Evolutionary conservation across 2,888 invertebrate species (phyloP).

Genomic region (Volucella inanis): DNA sequence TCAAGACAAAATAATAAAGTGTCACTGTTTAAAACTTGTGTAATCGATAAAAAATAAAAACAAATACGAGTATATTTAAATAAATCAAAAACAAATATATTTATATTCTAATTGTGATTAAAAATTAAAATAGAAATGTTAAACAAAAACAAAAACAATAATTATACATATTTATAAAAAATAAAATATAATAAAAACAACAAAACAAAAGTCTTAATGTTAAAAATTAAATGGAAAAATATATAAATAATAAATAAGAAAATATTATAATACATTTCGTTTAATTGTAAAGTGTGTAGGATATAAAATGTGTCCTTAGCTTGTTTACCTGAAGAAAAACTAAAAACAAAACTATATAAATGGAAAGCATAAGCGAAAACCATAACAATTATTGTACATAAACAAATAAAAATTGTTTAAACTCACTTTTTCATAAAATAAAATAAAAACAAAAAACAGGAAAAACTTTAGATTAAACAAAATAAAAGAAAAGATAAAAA

Average conservation of each 20-base stretch:
- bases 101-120: conserved; percentile 69
- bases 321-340: conserved; percentile 71
- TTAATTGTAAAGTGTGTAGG: conserved; percentile 51
- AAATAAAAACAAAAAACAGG: conserved; percentile 16
- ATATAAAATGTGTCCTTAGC: conserved; percentile 74
- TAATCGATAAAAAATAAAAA: conserved; percentile 55
- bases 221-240: conserved; percentile 9
- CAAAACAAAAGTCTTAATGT: conserved; percentile 25
- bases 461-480: conserved; percentile 28
- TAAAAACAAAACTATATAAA: conserved; percentile 21
- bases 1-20: conserved; percentile 41
- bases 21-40: conserved; percentile 57
- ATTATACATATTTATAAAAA: conserved; percentile 47
- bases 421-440: conserved; percentile 62
- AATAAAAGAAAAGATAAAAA: conserved; percentile 4
- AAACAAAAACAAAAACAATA: conserved; percentile 25
- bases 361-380: not conserved
- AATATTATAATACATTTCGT: conserved; percentile 19
- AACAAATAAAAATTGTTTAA: conserved; percentile 34
- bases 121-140: conserved; percentile 24
- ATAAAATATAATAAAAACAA: conserved; percentile 16
- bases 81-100: conserved; percentile 41
- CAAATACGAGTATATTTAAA: conserved; percentile 2
- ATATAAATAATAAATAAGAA: conserved; percentile 1
- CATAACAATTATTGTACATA: conserved; percentile 42